Conservation (phyloP, 2,113 vertebrate genomes). For the Brachypodius melanocephalos region DNA sequence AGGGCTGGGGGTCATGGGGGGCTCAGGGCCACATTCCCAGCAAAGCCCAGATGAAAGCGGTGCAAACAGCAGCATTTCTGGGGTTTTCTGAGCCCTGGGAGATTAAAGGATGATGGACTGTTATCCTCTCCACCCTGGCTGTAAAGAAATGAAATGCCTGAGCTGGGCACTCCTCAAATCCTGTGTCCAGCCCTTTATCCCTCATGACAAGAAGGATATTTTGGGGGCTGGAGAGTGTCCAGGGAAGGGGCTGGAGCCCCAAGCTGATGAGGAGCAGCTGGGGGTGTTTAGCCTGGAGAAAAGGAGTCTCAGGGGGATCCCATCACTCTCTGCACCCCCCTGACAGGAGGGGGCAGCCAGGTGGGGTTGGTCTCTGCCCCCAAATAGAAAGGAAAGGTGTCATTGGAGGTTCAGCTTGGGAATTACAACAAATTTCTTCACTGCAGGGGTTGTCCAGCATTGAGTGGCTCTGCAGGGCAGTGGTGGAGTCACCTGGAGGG, state of each 20-base stretch:
- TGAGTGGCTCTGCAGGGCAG: no score
- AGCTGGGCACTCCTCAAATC: no score
- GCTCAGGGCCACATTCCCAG: neutral
- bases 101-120: neutral
- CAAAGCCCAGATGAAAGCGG: accelerated
- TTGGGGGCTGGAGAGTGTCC: neutral
- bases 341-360: no score
- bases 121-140: neutral
- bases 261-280: neutral
- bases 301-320: no score
- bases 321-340: no score
- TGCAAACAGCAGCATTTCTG: neutral
- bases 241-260: neutral
- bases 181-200: no score
- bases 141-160: neutral
- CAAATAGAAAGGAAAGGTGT: no score
- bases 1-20: neutral
- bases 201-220: neutral
- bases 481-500: no score
- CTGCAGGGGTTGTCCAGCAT: no score
- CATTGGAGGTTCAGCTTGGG: no score
- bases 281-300: neutral
- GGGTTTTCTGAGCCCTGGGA: neutral
- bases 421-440: no score
- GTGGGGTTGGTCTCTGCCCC: no score